Evolutionary conservation across 2,113 vertebrate species (phyloP).

Genomic region (Gallinago paraguaiae): DNA sequence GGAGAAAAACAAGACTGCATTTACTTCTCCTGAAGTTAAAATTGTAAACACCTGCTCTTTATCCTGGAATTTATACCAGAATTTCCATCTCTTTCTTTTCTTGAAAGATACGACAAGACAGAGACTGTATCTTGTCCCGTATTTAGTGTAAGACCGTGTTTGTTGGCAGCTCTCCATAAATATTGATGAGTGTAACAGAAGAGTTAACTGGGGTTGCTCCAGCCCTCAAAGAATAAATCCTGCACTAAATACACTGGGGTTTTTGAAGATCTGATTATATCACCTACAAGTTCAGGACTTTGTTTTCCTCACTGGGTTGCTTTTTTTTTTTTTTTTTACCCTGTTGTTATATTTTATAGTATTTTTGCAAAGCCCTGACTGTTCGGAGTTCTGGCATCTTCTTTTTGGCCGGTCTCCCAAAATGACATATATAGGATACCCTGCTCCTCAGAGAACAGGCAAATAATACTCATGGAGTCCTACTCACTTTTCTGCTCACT

Average conservation of each 20-base stretch:
- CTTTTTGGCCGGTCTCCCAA: constrained; percentile 1
- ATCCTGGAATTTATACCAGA: neutral
- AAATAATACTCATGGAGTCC: neutral
- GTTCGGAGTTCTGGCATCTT: constrained; percentile 28
- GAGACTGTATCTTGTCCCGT: neutral
- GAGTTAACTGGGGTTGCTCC: constrained; percentile 53
- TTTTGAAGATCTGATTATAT: constrained; percentile 48
- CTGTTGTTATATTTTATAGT: constrained; percentile 2
- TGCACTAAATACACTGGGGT: neutral
- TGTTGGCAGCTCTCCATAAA: constrained; percentile 21
- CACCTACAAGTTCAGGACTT: constrained; percentile 36
- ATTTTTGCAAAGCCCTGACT: neutral
- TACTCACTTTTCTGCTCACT: neutral
- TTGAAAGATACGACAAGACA: neutral
- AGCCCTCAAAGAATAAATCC: constrained; percentile 38
- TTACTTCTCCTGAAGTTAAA: constrained; percentile 46
- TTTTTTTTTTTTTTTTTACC: neutral
- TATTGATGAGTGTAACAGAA: constrained; percentile 56
- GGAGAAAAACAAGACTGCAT: constrained; percentile 26
- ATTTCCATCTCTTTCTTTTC: constrained; percentile 12
- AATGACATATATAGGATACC: constrained; percentile 25
- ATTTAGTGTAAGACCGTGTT: neutral
- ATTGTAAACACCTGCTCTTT: constrained; percentile 45
- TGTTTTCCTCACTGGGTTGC: neutral
- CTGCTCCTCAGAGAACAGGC: neutral